Percentiles rank a stretch among this genome's conserved stretches.
These are phyloP conservation scores for Mesocricetus auratus DNA, from an alignment of 2,113 vertebrate species.

Conservation along the genomic window DNA sequence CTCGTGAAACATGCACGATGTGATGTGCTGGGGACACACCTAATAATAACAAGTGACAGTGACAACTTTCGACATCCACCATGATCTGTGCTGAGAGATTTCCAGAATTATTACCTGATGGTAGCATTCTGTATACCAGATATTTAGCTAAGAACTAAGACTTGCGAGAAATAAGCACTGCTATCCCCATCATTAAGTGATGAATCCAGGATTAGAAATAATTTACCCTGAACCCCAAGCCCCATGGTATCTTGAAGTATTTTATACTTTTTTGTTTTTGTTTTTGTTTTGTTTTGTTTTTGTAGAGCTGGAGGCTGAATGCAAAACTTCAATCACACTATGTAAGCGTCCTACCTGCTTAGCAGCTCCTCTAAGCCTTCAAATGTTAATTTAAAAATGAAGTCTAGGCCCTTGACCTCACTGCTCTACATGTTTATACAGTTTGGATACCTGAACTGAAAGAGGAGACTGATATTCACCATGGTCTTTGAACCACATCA, in stretches of 20 bases:
- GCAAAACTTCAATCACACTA: not conserved
- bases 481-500: not conserved
- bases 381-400: not conserved
- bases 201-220: not conserved
- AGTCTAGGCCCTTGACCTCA: not conserved
- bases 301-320: not conserved
- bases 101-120: not conserved
- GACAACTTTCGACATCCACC: not conserved
- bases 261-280: not conserved
- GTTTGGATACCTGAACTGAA: not conserved
- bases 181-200: not conserved
- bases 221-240: not conserved
- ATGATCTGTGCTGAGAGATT: not conserved
- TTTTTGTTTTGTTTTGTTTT: not conserved
- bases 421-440: not conserved
- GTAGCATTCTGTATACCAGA: not conserved
- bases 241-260: not conserved
- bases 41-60: not conserved
- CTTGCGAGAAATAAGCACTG: not conserved
- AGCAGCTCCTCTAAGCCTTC: not conserved
- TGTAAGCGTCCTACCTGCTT: not conserved
- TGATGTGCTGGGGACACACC: not conserved
- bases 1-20: not conserved
- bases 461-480: not conserved
- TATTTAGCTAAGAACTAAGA: not conserved